Evolutionary conservation across 2,113 vertebrate species (phyloP).

Genomic region (Ptilonorhynchus violaceus): DNA sequence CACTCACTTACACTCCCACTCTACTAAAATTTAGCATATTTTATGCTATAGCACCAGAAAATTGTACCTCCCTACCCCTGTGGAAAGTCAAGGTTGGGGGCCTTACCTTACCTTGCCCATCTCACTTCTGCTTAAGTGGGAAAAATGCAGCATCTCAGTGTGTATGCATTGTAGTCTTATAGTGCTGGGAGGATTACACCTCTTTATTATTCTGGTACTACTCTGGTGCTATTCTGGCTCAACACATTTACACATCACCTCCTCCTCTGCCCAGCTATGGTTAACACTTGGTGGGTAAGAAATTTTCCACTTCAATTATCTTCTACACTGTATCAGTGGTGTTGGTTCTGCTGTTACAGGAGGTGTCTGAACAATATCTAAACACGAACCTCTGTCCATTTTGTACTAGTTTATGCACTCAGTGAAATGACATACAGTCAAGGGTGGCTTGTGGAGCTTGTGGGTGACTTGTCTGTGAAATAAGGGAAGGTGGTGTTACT

Average conservation of each 20-base stretch:
- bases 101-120: background rate
- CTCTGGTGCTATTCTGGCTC: background rate
- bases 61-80: background rate
- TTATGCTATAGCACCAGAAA: background rate
- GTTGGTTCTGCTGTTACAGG: background rate
- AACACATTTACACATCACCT: background rate
- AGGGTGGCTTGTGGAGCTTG: background rate
- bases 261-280: background rate
- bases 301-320: background rate
- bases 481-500: background rate
- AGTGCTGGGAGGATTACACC: accelerated
- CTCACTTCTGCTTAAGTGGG: background rate
- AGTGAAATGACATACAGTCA: background rate
- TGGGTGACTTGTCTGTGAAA: background rate
- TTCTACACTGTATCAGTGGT: background rate
- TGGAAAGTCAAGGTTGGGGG: background rate
- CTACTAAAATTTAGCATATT: background rate
- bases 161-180: background rate
- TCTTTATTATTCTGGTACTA: background rate
- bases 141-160: background rate
- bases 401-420: background rate
- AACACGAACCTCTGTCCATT: background rate
- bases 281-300: background rate
- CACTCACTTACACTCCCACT: background rate
- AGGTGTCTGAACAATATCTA: background rate